Evolutionary conservation across 53 echinoderm and acorn worm species (phyloP), one percentile per base, ranked within the genome.

Genomic region (Echinarachnius parma): DNA sequence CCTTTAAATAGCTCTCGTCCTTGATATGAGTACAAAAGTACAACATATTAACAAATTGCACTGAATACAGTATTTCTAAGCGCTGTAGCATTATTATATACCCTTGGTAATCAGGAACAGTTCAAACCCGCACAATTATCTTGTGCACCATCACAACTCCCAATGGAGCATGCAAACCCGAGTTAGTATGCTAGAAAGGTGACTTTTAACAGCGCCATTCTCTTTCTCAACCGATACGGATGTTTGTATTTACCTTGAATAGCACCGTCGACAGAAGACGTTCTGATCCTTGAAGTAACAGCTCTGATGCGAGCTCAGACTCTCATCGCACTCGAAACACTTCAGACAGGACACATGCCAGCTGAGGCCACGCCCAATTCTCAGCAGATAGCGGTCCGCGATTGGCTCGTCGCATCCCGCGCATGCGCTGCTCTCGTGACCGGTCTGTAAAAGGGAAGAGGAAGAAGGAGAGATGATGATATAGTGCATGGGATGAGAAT

Each of bases 201-300:
- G n/a, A n/a, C n/a, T n/a, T n/a, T n/a, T n/a, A n/a, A n/a, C n/a
- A n/a, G n/a, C n/a, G n/a, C n/a, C n/a, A n/a, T n/a, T n/a, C n/a
- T n/a, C n/a, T n/a, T n/a, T n/a, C n/a, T n/a, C n/a, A n/a, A n/a
- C n/a, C n/a, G n/a, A n/a, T n/a, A n/a, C n/a, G n/a, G n/a, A n/a
- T n/a, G n/a, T n/a, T n/a, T n/a, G n/a, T n/a, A n/a, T n/a, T 60
- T 78, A 95, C 96, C 90, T 90, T 2, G 78, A 63, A 49, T 95
- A 95, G 28, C 90, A 91, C 46, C 77, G 53, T 59, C 90, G 76
- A 60, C 96, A 95, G 66, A 84, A 91, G 16, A 95, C 72, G 20
- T 82, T 54, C 11, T 78, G 77, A 14, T 84, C 90, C 32, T 84
- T 81, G 50, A 81, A 78, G 80, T 80, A 95, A 36, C 96, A 95